Base-by-base conservation (phyloP, 2,888 invertebrate genomes). In the Ligdia adustata region DNA sequence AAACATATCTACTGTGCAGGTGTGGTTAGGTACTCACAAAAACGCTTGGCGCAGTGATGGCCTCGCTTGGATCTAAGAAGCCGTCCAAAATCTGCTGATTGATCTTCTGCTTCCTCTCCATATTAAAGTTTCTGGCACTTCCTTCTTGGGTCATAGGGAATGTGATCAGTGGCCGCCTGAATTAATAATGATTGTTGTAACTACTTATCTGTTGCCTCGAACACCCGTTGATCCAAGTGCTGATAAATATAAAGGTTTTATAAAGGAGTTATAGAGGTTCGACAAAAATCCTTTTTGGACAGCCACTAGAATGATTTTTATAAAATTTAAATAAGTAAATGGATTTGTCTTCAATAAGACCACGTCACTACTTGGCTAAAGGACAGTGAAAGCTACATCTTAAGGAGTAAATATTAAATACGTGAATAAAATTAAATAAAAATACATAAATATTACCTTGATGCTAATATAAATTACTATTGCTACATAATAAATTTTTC, bases 1-100 rank as follows among this genome's bases (percentile, higher is more conserved):
- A 5, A 16, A 16, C 16, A 4, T 16, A 16, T 16, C 5, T 11
- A 9, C 5, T 15, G 4, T 3, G 1, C 6, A 9, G 4, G 1
- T n/a, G 16, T n/a, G 9, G 27, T 39, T 3, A 27, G n/a, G 5
- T 52, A 80, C 88, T 75, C 65, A 90, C 90, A 58, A 88, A 87
- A 24, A 89, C 81, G 62, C 86, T 84, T 2, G 86, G 87, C 3
- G 84, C 82, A 7, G 74, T 66, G 45, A 90, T 79, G 3, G 88
- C 84, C 54, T 79, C 82, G 35, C 74, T 68, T 0, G 71, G 57
- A 35, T 88, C 84, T 4, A 89, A 62, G 22, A 67, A 74, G 0
- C 90, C 90, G 39, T 90, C 90, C 11, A 90, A 64, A 16, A 90
- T 87, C 55, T 85, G 84, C 52, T 89, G 89, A 60, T 90, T 90